Base-by-base conservation (phyloP, 2,797 vertebrate species). In the Paratrypauchen microcephalus region DNA sequence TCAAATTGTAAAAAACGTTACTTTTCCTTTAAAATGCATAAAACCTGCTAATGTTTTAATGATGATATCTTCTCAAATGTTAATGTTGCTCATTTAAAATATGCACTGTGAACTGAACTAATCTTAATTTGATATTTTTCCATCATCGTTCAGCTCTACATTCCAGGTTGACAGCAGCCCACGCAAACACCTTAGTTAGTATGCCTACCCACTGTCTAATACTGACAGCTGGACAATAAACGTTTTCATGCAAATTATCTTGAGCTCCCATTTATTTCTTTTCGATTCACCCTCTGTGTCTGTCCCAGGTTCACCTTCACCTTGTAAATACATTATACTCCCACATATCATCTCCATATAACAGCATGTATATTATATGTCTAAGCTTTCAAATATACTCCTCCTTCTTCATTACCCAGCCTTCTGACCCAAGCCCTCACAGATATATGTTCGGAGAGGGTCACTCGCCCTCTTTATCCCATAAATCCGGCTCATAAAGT, bases 401-500 rank as follows among this genome's bases (percentile, higher is more conserved):
- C 39, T 61, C 68, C 47, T 23, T 70, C 71, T 82, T 75, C 52
- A 71, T 80, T 69, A 77, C 55, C 65, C 67, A 9, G 16, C 61
- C 48, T 60, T 61, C 69, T 72, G 74, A 57, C 30, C 72, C 63
- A 65, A 76, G 66, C 21, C 62, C 78, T 81, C 28, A 68, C 47
- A 74, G 75, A 84, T 73, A 83, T 65, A 79, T 83, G 71, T 41
- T 56, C 24, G 1, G 19, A 5, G 36, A 48, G 61, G 68, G 56
- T 73, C 71, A 76, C 41, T 78, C 73, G 24, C 58, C 70, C 59
- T 72, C 72, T 82, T 78, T 78, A 76, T 81, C 81, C 76, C 74
- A 80, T 83, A 78, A 76, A 87, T 81, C 67, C 65, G 69, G 64
- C 28, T 75, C 74, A 75, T 88, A 66, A 83, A 85, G 76, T 83